Evolutionary conservation across 2,888 invertebrate species (phyloP), one percentile per base, ranked within the genome.

Genomic region (Cartodere bifasciata): DNA sequence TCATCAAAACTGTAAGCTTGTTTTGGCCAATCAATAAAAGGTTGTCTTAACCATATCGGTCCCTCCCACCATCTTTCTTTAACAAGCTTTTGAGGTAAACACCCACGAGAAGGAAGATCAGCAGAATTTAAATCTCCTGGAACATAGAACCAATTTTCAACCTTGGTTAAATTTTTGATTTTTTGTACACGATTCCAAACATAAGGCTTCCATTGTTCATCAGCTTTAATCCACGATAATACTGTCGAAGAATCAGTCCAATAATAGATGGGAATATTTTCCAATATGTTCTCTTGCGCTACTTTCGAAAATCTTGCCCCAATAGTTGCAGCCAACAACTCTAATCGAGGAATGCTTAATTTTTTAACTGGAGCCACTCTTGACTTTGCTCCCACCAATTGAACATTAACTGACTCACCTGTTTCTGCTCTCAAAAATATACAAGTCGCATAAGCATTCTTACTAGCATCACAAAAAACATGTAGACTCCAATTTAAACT

Each of bases 1-100:
- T 17, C 20, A 17, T 17, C 20, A 17, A 6, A 17, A 17, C 20
- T 7, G 6, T 17, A 6, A 17, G 6, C n/a, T 9, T 7, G 6
- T 7, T 7, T 7, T 17, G 20, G 20, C n/a, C 20, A 17, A 6
- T 9, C n/a, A 17, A n/a, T 9, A 7, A n/a, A n/a, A 17, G 6
- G 6, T 17, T 17, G 6, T 7, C n/a, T 7, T 9, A 51, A 29
- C 49, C 49, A 50, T 3, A 28, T 11, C n/a, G 48, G 48, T 4
- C 48, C 48, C 35, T 39, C 37, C 48, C 45, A 50, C 49, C 49
- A 49, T 38, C 28, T 22, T 3, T 42, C 36, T 10, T 43, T 34
- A 3, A 42, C 4, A 3, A 50, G 35, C 14, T 43, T 24, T 22
- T 35, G 16, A 2, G 41, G 34, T 9, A 26, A 29, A 31, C 47